A percentile compares a stretch with the other conserved stretches of the same genome.
Evolutionary conservation across 2,113 vertebrate genomes (phyloP).

Genomic region (Melospiza melodia): DNA sequence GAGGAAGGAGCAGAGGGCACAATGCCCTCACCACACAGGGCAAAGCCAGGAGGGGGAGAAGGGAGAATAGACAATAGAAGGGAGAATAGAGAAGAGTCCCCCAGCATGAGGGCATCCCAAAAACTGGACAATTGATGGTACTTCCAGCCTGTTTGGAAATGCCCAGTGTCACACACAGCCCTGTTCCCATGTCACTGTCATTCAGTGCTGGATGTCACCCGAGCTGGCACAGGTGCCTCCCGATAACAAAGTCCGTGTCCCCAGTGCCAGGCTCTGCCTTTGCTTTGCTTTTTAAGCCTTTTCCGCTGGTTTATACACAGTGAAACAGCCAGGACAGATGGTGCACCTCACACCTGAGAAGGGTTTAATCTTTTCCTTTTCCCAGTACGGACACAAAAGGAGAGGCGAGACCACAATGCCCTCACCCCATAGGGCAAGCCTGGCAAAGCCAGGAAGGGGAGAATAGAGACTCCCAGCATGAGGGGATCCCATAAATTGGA

Average conservation of each 20-base stretch:
- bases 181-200: fast-evolving
- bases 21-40: neutral
- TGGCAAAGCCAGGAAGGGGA: neutral
- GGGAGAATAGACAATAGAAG: too few relatives aligned
- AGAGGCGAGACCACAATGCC: neutral
- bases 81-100: too few relatives aligned
- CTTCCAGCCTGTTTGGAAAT: fast-evolving
- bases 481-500: neutral
- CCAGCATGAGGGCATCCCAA: fast-evolving
- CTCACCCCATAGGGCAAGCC: fast-evolving
- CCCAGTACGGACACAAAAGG: neutral
- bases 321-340: neutral
- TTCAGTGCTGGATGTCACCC: neutral
- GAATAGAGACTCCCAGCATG: fast-evolving
- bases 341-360: fast-evolving
- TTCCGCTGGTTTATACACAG: neutral
- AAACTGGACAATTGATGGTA: too few relatives aligned
- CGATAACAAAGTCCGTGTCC: neutral
- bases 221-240: neutral
- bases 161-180: fast-evolving
- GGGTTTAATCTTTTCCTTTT: neutral
- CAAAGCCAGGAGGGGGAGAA: neutral
- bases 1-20: neutral
- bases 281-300: neutral
- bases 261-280: neutral